Evolutionary conservation across 1,140 invertebrate species (phyloP).

Genomic region (Bradysia coprophila): DNA sequence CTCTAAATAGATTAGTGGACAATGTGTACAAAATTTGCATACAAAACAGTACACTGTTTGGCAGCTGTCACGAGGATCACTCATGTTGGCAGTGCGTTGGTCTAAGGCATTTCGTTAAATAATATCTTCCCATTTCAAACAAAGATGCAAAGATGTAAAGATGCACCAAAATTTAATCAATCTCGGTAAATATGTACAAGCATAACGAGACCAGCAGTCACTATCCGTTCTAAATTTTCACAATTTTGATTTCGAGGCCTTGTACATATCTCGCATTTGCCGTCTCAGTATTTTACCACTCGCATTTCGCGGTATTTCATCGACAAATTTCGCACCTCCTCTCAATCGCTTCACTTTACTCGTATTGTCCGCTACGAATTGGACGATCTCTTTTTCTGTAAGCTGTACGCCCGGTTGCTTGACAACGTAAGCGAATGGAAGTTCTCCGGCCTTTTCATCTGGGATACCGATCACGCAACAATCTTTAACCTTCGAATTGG

Average conservation of each 20-base stretch:
- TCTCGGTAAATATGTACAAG: no score
- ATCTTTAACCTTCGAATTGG: conserved; percentile 42
- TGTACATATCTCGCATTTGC: conserved; percentile 17
- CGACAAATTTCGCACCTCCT: conserved; percentile 38
- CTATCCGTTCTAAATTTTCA: no score
- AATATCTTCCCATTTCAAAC: no score
- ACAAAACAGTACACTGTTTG: no score
- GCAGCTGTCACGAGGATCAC: no score
- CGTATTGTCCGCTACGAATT: conserved; percentile 26
- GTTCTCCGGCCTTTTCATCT: conserved; percentile 40
- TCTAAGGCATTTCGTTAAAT: no score
- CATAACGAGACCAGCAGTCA: no score
- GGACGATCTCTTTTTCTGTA: conserved; percentile 33
- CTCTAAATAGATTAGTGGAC: no score
- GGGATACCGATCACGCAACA: conserved; percentile 55
- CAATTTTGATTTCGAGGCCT: neutral
- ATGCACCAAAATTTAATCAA: no score
- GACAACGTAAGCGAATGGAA: conserved; percentile 40
- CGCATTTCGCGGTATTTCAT: conserved; percentile 37
- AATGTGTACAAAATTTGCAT: no score
- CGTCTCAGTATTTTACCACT: conserved; percentile 22
- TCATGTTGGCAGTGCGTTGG: no score
- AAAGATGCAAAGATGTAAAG: no score
- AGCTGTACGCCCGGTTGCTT: conserved; percentile 26
- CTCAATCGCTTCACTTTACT: conserved; percentile 25